Evolutionary conservation across 2,113 vertebrate species (phyloP), one percentile per base, ranked within the genome.

Genomic region (Mastomys natalensis): DNA sequence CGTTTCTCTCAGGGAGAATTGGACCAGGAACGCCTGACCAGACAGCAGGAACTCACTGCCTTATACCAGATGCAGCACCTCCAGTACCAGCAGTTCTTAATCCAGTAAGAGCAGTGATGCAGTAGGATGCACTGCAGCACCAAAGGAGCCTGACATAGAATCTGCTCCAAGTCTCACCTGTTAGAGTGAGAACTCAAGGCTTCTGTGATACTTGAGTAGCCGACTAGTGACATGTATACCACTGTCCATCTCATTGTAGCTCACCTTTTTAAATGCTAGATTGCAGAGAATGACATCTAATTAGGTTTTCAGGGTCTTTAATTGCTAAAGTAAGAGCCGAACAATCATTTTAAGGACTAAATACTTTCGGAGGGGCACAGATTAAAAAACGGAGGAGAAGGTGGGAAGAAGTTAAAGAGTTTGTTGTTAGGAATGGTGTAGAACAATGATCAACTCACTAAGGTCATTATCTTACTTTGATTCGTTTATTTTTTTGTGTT

Each of bases 21-120:
- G 98, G 99, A 99, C 98, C 99, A 99, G 97, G 99, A 99, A 95
- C 98, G 99, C 96, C 97, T 99, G 93, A 99, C 99, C 92, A 99
- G 99, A 95, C 99, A 99, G 40, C 99, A 99, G 91, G 99, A 99
- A 97, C 97, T 99, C 90, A 99, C 99, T 60, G 99, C 99, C 95
- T 98, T 99, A 91, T 99, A 99, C 97, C 99, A 99, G 95, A 99
- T 99, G 98, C 99, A 99, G 94, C 98, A 99, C 90, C 99, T 99
- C 92, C 99, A 99, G 97, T 99, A 99, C 98, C 99, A 99, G 97
- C 99, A 99, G 96, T 99, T 99, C 98, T 98, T 99, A 97, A 99
- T 99, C 98, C 99, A 99, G 99, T 99, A 99, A 95, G 99, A 86
- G n/a, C 93, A 90, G 26, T 45, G 21, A 43, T 26, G 11, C 22